phyloP scores from a whole-genome alignment of 2,797 vertebrate genomes.

The Alcedo atthis region DNA sequence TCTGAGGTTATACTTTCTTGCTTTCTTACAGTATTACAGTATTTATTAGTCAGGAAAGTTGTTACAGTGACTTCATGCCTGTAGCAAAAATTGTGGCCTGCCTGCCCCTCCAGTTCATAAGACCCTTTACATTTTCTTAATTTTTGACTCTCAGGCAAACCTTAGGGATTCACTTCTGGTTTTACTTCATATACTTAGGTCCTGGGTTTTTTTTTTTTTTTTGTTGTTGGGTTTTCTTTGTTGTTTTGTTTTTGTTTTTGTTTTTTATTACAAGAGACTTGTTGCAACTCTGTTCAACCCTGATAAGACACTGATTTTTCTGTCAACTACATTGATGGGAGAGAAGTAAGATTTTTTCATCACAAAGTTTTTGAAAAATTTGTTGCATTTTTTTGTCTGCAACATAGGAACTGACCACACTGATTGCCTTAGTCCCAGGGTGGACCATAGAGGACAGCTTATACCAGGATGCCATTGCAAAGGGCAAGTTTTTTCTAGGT shows the following conservation, averaged over 20 bases:
- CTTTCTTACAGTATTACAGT: slow-evolving; percentile 42
- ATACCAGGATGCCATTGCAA: neutral
- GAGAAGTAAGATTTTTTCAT: neutral
- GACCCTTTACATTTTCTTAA: neutral
- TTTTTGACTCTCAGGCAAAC: neutral
- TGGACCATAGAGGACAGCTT: neutral
- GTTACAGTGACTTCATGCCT: neutral
- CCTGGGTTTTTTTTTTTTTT: too few relatives aligned
- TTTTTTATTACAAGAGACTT: neutral
- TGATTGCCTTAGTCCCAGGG: neutral
- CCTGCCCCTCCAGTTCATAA: neutral
- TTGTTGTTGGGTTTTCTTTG: too few relatives aligned
- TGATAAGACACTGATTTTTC: neutral
- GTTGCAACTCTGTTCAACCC: neutral
- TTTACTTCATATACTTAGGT: neutral
- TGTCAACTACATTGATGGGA: neutral
- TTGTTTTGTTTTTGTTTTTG: too few relatives aligned
- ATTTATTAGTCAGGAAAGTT: slow-evolving; percentile 41
- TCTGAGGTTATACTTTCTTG: neutral
- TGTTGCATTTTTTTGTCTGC: neutral
- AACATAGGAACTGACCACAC: neutral
- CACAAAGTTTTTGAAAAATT: neutral
- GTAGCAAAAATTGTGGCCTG: neutral
- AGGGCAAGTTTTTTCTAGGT: neutral
- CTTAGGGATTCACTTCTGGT: neutral